Conservation (phyloP, 2,888 invertebrate species). For the Microdon myrmicae region DNA sequence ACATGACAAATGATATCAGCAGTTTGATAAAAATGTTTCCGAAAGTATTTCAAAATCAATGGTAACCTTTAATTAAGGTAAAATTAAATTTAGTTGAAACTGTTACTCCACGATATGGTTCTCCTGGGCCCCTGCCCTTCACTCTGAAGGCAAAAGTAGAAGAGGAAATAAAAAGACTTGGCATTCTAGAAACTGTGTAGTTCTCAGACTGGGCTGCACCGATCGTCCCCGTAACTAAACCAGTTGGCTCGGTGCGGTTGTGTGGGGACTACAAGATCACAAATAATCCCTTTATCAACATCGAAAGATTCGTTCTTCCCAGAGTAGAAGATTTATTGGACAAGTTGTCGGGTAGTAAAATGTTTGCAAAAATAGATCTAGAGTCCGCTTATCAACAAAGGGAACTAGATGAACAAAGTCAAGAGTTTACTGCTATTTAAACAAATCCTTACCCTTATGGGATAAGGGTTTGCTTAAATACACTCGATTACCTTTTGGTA, state of each 20-base stretch:
- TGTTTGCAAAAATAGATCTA: slow-evolving; percentile 8
- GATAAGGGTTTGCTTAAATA: no score
- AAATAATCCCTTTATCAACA: slow-evolving; percentile 9
- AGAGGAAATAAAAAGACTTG: slow-evolving; percentile 2
- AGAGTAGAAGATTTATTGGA: slow-evolving; percentile 12
- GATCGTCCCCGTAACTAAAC: slow-evolving; percentile 1
- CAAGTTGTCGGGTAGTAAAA: slow-evolving; percentile 11
- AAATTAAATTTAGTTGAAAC: no score
- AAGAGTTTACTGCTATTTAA: not conserved
- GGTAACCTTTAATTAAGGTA: no score
- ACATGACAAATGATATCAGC: not conserved
- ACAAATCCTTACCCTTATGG: no score
- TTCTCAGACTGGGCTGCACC: slow-evolving; percentile 10
- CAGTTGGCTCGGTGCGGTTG: slow-evolving; percentile 13
- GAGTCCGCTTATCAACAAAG: slow-evolving; percentile 9
- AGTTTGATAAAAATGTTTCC: no score
- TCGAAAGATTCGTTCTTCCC: slow-evolving; percentile 12
- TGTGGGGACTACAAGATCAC: no score
- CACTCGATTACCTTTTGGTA: no score
- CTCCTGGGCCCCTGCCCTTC: no score
- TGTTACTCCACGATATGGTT: no score
- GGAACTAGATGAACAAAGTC: slow-evolving; percentile 4
- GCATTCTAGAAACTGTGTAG: slow-evolving; percentile 3
- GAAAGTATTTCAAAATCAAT: no score
- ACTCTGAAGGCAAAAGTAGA: slow-evolving; percentile 3